Evolutionary conservation across 2,113 vertebrate genomes (phyloP).

Genomic region (Bufo bufo): DNA sequence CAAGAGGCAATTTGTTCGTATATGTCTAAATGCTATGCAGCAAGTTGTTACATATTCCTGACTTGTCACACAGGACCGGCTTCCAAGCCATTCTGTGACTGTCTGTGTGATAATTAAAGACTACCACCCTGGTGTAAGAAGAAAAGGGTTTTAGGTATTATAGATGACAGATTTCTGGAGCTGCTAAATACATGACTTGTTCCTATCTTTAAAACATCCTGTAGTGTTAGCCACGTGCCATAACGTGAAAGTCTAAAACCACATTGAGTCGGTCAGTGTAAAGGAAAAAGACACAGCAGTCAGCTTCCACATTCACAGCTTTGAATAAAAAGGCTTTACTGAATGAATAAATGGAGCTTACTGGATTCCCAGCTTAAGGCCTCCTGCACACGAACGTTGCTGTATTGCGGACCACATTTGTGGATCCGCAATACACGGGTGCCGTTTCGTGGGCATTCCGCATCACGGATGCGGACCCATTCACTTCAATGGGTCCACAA

Average conservation of each 20-base stretch:
- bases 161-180: constrained; percentile 43
- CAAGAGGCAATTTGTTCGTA: constrained; percentile 11
- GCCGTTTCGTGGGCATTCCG: too few relatives aligned
- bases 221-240: constrained; percentile 8
- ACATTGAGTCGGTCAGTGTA: constrained; percentile 20
- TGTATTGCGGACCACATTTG: too few relatives aligned
- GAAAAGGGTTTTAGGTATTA: constrained; percentile 17
- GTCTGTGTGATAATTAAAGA: constrained; percentile 36
- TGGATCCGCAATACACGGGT: too few relatives aligned
- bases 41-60: constrained; percentile 34
- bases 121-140: not conserved
- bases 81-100: constrained; percentile 10
- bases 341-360: not conserved
- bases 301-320: not conserved
- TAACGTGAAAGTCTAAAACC: not conserved
- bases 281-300: constrained; percentile 34
- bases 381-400: too few relatives aligned
- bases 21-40: constrained; percentile 9
- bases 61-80: constrained; percentile 4
- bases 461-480: too few relatives aligned
- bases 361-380: not conserved
- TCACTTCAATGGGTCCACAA: too few relatives aligned
- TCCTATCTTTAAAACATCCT: constrained; percentile 39
- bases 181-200: constrained; percentile 45
- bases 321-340: not conserved